Evolutionary conservation across 2,888 invertebrate genomes (phyloP).

Genomic region (Schrankia costaestrigalis): DNA sequence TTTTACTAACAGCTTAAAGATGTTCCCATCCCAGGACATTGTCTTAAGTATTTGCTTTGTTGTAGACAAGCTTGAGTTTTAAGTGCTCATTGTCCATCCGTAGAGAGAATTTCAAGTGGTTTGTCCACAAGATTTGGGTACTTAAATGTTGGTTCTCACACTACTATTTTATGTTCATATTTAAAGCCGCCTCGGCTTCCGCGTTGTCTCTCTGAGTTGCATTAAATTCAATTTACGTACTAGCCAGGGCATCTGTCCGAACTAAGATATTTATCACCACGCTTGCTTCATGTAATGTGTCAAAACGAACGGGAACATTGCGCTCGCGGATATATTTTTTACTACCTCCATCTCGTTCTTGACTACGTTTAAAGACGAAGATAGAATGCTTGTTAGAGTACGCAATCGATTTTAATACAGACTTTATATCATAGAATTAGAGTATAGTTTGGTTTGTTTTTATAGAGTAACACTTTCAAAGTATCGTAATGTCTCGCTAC

Average conservation of each 20-base stretch:
- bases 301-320: slow-evolving; percentile 67
- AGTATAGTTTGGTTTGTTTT: slow-evolving; percentile 59
- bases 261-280: slow-evolving; percentile 68
- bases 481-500: slow-evolving; percentile 75
- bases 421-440: slow-evolving; percentile 56
- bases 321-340: slow-evolving; percentile 67
- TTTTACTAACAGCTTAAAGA: slow-evolving; percentile 26
- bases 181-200: slow-evolving; percentile 44
- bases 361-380: slow-evolving; percentile 46
- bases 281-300: slow-evolving; percentile 63
- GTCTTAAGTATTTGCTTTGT: slow-evolving; percentile 53
- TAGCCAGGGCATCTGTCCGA: slow-evolving; percentile 52
- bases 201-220: slow-evolving; percentile 50
- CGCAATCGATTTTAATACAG: slow-evolving; percentile 42
- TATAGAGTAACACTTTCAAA: slow-evolving; percentile 58
- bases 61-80: slow-evolving; percentile 49
- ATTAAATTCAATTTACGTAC: slow-evolving; percentile 50
- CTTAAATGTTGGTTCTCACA: slow-evolving; percentile 58
- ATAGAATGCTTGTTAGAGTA: slow-evolving; percentile 35
- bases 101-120: slow-evolving; percentile 52
- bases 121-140: slow-evolving; percentile 59
- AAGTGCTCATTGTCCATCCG: slow-evolving; percentile 52
- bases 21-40: slow-evolving; percentile 51
- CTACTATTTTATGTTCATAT: slow-evolving; percentile 42
- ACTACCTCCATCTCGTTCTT: slow-evolving; percentile 45